Conservation (phyloP, 2,888 invertebrate species). For the Prosopocoilus inquinatus region DNA sequence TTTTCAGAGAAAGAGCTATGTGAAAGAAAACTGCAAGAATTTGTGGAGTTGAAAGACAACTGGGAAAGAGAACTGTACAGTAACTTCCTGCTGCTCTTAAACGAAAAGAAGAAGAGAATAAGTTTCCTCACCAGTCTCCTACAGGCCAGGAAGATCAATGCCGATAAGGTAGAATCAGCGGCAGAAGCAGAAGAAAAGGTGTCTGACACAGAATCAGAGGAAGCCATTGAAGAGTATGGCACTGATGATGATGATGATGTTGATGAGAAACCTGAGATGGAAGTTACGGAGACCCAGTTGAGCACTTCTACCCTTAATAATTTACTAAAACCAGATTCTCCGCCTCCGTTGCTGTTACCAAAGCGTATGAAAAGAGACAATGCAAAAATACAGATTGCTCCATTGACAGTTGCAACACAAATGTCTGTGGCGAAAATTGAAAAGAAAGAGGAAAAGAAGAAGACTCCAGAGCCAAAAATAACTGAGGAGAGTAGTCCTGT, state of each 20-base stretch:
- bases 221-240: not conserved
- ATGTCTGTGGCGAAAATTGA: not conserved
- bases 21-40: slow-evolving; percentile 22
- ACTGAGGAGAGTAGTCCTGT: slow-evolving; percentile 23
- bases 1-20: slow-evolving; percentile 22
- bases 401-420: slow-evolving; percentile 5
- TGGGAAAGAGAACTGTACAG: slow-evolving; percentile 38
- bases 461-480: not conserved
- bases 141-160: slow-evolving; percentile 22
- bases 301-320: not conserved
- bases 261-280: slow-evolving; percentile 10
- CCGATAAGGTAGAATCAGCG: not conserved
- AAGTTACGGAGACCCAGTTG: slow-evolving; percentile 7
- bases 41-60: slow-evolving; percentile 23
- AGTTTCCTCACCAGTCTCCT: slow-evolving; percentile 43
- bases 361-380: slow-evolving; percentile 25
- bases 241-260: slow-evolving; percentile 6
- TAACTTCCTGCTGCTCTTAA: slow-evolving; percentile 40
- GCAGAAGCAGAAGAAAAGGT: slow-evolving; percentile 19
- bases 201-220: slow-evolving; percentile 31
- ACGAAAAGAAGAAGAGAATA: slow-evolving; percentile 45
- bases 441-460: slow-evolving; percentile 5
- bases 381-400: not conserved
- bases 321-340: slow-evolving; percentile 11
- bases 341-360: slow-evolving; percentile 22